These are phyloP conservation scores for Oreochromis grahami DNA, from an alignment of 2,797 vertebrate species.

Conservation along the genomic window DNA sequence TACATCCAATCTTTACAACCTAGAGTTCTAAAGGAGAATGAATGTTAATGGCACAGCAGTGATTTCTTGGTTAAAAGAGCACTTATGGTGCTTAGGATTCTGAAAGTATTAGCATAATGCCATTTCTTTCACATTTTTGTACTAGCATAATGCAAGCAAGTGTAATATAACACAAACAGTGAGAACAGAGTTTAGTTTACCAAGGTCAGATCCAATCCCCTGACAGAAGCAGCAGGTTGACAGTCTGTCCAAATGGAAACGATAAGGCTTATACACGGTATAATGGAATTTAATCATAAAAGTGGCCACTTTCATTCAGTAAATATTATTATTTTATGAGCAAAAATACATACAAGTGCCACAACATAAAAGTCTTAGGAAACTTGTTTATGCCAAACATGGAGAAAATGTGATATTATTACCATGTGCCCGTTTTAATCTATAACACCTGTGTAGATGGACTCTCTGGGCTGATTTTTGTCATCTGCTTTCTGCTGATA, in stretches of 20 bases:
- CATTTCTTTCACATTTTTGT: neutral
- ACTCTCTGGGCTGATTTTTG: neutral
- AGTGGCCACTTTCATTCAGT: neutral
- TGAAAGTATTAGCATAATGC: conserved; percentile 3
- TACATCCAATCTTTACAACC: neutral
- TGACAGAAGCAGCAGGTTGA: neutral
- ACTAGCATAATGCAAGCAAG: neutral
- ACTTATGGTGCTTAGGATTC: neutral
- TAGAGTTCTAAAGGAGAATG: neutral
- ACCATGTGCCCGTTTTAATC: neutral
- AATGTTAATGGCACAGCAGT: neutral
- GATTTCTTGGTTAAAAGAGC: neutral
- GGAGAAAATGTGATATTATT: neutral
- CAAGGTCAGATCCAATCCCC: neutral
- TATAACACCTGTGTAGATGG: neutral
- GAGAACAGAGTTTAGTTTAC: neutral
- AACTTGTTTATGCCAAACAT: neutral
- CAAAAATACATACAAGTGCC: neutral
- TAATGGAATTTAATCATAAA: neutral
- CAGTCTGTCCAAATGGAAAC: neutral
- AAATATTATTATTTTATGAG: neutral
- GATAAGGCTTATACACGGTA: neutral
- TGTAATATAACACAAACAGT: neutral
- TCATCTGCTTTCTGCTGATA: conserved; percentile 43
- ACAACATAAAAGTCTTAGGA: neutral